A percentile compares a stretch with the other conserved stretches of the same genome.
Evolutionary conservation across 2,797 vertebrate species (phyloP).

Genomic region (Cetoscarus ocellatus): DNA sequence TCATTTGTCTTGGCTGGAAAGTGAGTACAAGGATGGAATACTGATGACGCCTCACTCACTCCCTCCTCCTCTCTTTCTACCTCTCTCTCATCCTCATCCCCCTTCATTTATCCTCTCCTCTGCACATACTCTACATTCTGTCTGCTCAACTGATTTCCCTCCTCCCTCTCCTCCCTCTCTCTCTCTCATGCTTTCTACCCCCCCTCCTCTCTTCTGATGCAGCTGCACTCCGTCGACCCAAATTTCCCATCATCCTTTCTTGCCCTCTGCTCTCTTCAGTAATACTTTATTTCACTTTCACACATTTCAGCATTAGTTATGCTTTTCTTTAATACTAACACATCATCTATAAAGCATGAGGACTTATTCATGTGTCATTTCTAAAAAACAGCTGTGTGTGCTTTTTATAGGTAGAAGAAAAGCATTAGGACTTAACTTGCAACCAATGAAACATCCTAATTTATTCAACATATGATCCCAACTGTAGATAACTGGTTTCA

Average conservation of each 20-base stretch:
- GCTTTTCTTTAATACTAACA: too few species aligned
- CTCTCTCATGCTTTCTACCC: conserved; percentile 39
- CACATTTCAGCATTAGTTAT: too few species aligned
- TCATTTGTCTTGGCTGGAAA: conserved; percentile 79
- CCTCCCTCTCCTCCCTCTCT: conserved; percentile 62
- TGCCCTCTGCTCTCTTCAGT: conserved; percentile 2
- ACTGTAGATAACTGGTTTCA: too few species aligned
- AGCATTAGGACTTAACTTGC: too few species aligned
- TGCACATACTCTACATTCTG: conserved; percentile 75
- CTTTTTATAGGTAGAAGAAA: too few species aligned
- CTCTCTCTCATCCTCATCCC: conserved; percentile 58
- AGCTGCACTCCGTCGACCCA: conserved; percentile 74
- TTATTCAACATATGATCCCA: too few species aligned
- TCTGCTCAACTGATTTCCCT: conserved; percentile 81
- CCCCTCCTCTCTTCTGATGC: conserved; percentile 58
- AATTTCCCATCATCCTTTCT: conserved; percentile 56
- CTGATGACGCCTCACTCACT: conserved; percentile 65
- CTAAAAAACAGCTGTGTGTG: too few species aligned
- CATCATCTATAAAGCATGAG: too few species aligned
- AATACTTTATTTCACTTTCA: conserved; percentile 20
- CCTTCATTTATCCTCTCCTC: conserved; percentile 69
- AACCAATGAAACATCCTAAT: too few species aligned
- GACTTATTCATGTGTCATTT: too few species aligned
- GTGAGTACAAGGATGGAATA: conserved; percentile 70
- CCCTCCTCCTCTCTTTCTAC: conserved; percentile 35